phyloP scores from a whole-genome alignment of 30 jellyfish, hydroid and myxozoan genomes.

The Cassiopea andromeda region DNA sequence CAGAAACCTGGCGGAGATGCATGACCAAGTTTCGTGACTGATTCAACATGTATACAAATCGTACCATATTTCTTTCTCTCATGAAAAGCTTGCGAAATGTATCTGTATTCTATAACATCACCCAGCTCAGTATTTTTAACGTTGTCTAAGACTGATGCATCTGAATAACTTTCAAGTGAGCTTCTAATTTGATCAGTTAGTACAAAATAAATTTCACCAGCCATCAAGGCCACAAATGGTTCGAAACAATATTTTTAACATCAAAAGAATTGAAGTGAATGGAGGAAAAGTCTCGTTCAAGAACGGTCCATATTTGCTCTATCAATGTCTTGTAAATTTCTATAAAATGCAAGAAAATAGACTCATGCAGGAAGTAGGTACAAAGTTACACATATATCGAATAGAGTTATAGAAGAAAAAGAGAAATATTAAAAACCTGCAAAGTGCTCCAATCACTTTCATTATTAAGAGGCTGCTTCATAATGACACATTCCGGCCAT shows the following conservation, averaged over 20 bases:
- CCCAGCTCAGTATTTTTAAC: constrained; percentile 1
- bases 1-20: no score
- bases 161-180: background rate
- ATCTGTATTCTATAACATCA: constrained; percentile 38
- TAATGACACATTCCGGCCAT: constrained; percentile 51
- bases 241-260: no score
- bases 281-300: no score
- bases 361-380: no score
- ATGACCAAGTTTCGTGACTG: background rate
- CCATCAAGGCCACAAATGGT: constrained; percentile 8
- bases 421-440: no score
- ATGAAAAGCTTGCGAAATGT: constrained; percentile 7
- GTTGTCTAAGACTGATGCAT: background rate
- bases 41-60: background rate
- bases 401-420: no score
- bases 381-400: no score
- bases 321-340: no score
- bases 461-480: background rate
- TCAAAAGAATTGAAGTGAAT: no score
- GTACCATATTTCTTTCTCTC: constrained; percentile 22
- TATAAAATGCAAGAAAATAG: no score
- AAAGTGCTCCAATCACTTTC: no score
- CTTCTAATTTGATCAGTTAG: constrained; percentile 33
- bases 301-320: no score
- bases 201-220: constrained; percentile 23